Percentiles rank a stretch among this genome's conserved stretches.
Evolutionary conservation across 2,113 vertebrate genomes (phyloP).

Genomic region (Alouatta palliata): DNA sequence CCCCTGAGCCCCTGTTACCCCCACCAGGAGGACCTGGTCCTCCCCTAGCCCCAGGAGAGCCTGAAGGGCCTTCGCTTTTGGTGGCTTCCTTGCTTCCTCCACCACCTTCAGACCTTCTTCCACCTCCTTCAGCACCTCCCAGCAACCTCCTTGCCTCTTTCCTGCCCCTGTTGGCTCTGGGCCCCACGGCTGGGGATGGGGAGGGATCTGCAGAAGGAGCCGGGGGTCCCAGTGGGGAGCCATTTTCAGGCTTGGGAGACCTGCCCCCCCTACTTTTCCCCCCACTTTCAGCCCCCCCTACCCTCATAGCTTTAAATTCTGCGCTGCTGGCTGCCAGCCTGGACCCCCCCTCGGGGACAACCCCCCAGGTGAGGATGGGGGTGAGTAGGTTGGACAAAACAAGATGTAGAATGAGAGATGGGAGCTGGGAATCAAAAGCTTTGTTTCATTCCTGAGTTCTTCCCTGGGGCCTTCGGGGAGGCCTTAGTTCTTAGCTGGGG

Average conservation of each 20-base stretch:
- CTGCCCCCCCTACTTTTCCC: slow-evolving; percentile 86
- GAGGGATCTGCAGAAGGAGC: slow-evolving; percentile 76
- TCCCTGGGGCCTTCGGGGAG: not conserved
- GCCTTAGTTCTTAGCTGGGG: not conserved
- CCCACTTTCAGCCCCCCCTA: slow-evolving; percentile 81
- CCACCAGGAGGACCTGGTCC: slow-evolving; percentile 76
- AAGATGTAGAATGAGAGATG: not conserved
- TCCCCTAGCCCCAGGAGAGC: slow-evolving; percentile 79
- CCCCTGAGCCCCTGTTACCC: slow-evolving; percentile 73
- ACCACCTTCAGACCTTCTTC: slow-evolving; percentile 86
- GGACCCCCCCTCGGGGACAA: slow-evolving; percentile 82
- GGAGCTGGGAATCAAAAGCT: slow-evolving; percentile 32
- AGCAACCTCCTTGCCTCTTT: slow-evolving; percentile 85
- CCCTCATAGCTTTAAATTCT: slow-evolving; percentile 90
- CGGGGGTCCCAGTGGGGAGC: slow-evolving; percentile 81
- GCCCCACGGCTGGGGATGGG: slow-evolving; percentile 79
- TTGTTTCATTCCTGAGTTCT: slow-evolving; percentile 2
- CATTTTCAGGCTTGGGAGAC: slow-evolving; percentile 86
- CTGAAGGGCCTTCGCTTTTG: slow-evolving; percentile 83
- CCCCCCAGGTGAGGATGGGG: slow-evolving; percentile 68
- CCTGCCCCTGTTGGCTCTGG: slow-evolving; percentile 84
- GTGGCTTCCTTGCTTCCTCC: slow-evolving; percentile 87
- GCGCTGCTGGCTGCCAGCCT: slow-evolving; percentile 89
- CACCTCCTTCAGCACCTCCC: slow-evolving; percentile 85
- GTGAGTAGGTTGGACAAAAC: slow-evolving; percentile 37